A percentile compares a stretch with the other conserved stretches of the same genome.
phyloP scores from a whole-genome alignment of 2,888 invertebrate species.

The Drosophila testacea region DNA sequence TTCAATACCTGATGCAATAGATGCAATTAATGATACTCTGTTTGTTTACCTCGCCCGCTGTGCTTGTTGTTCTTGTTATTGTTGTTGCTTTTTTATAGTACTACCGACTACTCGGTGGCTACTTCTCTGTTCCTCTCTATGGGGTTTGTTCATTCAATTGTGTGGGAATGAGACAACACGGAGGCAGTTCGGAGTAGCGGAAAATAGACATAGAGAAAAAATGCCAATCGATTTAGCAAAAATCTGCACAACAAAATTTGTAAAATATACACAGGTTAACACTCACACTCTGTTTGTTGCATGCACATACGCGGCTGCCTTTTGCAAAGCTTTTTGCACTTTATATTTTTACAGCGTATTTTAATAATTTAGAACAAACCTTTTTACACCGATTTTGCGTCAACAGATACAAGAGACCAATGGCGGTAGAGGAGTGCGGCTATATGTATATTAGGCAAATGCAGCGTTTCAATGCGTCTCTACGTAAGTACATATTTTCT shows the following conservation, averaged over 20 bases:
- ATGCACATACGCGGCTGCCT: conserved; percentile 21
- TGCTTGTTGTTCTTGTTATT: conserved; percentile 27
- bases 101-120: conserved; percentile 37
- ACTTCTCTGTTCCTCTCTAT: conserved; percentile 44
- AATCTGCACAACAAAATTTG: conserved; percentile 43
- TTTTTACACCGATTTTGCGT: conserved; percentile 56
- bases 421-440: conserved; percentile 66
- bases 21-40: conserved; percentile 17
- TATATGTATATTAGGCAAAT: conserved; percentile 36
- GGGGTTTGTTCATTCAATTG: conserved; percentile 46
- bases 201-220: conserved; percentile 78
- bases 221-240: conserved; percentile 77
- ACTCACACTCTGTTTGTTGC: conserved; percentile 35
- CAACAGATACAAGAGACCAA: conserved; percentile 66
- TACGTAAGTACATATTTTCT: conserved; percentile 15
- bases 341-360: conserved; percentile 17
- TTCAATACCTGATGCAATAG: conserved; percentile 18
- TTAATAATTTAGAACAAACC: conserved; percentile 40
- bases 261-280: conserved; percentile 26
- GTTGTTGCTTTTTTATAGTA: conserved; percentile 28
- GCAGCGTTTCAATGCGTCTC: conserved; percentile 11
- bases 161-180: conserved; percentile 46
- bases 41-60: conserved; percentile 63
- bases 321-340: conserved; percentile 24
- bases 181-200: conserved; percentile 38